A percentile compares a stretch with the other conserved stretches of the same genome.
Conservation (phyloP, 2,888 invertebrate genomes). For the Hirtodrosophila confusa region DNA sequence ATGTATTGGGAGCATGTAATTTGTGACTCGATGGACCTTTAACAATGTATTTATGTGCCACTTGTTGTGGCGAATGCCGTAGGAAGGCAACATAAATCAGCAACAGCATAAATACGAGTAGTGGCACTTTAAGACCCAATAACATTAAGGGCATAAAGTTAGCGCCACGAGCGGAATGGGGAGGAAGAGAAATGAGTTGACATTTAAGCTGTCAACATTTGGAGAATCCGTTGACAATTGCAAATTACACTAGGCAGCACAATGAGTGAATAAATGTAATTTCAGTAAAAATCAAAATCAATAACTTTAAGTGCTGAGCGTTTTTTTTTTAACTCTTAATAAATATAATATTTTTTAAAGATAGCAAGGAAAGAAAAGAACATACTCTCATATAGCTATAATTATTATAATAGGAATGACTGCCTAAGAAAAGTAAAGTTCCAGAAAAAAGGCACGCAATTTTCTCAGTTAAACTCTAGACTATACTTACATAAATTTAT, state of each 20-base stretch:
- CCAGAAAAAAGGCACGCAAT: too few relatives aligned
- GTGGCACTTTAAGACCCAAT: constrained; percentile 49
- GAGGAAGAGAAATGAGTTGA: neutral
- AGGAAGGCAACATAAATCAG: constrained; percentile 23
- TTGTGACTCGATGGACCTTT: constrained; percentile 39
- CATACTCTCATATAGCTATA: too few relatives aligned
- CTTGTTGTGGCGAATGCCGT: constrained; percentile 41
- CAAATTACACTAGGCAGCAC: constrained; percentile 19
- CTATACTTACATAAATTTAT: too few relatives aligned
- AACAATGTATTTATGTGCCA: constrained; percentile 49
- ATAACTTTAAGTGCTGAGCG: too few relatives aligned
- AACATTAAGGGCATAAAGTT: constrained; percentile 50
- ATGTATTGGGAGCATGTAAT: constrained; percentile 14
- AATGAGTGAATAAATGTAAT: too few relatives aligned
- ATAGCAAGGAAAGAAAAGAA: too few relatives aligned
- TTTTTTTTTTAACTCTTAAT: too few relatives aligned
- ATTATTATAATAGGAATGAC: too few relatives aligned
- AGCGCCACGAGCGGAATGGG: neutral
- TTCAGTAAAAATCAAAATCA: too few relatives aligned
- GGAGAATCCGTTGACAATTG: constrained; percentile 25
- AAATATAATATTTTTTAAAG: too few relatives aligned
- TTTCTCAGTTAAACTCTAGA: too few relatives aligned
- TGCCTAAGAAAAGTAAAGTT: too few relatives aligned
- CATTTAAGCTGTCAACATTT: constrained; percentile 29
- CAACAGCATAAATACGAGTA: constrained; percentile 25